phyloP scores from a whole-genome alignment of 2,797 vertebrate species.

The Triplophysa bombifrons region DNA sequence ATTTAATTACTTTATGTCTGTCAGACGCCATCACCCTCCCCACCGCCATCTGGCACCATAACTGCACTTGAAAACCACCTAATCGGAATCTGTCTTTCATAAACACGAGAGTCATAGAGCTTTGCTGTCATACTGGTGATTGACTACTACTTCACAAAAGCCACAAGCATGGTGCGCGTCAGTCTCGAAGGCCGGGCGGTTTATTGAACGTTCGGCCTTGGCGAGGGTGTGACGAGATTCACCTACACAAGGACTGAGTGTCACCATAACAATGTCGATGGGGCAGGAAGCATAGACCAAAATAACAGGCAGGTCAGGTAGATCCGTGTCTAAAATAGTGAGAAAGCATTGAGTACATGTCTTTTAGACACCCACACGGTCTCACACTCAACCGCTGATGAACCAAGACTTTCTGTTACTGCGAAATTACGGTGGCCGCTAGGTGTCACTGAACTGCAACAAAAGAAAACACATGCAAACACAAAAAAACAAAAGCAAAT shows the following conservation, averaged over 20 bases:
- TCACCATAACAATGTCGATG: conserved; percentile 34
- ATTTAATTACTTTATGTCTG: conserved; percentile 69
- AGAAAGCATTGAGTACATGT: conserved; percentile 34
- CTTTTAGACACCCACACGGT: conserved; percentile 35
- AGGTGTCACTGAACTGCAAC: no score
- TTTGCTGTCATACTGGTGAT: conserved; percentile 13
- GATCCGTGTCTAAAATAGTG: conserved; percentile 33
- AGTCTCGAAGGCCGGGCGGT: conserved; percentile 28
- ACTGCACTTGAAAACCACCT: conserved; percentile 41
- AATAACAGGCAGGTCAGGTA: conserved; percentile 34
- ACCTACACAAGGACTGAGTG: conserved; percentile 30
- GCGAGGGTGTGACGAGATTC: conserved; percentile 7
- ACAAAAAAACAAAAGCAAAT: no score
- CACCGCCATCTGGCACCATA: background rate
- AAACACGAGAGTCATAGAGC: conserved; percentile 21
- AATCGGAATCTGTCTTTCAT: conserved; percentile 19
- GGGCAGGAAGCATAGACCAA: background rate
- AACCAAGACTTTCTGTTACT: background rate
- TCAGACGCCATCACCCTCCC: conserved; percentile 5
- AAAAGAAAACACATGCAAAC: background rate
- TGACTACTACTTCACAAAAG: conserved; percentile 9
- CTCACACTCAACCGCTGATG: conserved; percentile 21
- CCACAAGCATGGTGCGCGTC: background rate
- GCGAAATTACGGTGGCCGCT: background rate
- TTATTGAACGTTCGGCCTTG: conserved; percentile 31